A percentile compares a stretch with the other conserved stretches of the same genome.
phyloP scores from a whole-genome alignment of 2,797 vertebrate species.

The Clarias fuscus region DNA sequence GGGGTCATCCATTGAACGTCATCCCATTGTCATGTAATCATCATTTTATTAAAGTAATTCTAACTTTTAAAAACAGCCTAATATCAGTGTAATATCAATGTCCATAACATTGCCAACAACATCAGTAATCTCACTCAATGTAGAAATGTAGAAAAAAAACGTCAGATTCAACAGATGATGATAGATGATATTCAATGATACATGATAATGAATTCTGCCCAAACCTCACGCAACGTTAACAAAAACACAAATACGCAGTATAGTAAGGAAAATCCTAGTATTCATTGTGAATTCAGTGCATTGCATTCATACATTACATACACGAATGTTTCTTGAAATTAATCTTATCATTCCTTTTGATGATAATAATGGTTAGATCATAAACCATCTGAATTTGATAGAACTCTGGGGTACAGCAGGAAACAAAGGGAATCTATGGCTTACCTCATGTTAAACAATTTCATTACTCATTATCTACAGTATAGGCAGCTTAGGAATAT shows the following conservation, averaged over 20 bases:
- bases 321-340: neutral
- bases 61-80: too few species aligned
- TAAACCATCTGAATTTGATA: neutral
- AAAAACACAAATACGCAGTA: neutral
- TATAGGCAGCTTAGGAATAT: neutral
- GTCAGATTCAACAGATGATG: neutral
- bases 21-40: too few species aligned
- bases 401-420: neutral
- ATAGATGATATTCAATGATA: neutral
- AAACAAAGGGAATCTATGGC: neutral
- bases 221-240: neutral
- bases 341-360: neutral
- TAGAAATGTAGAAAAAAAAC: neutral
- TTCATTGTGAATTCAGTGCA: neutral
- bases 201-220: neutral
- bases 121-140: neutral
- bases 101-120: too few species aligned
- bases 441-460: conserved; percentile 13
- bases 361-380: neutral
- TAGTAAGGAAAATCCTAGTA: neutral
- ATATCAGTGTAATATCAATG: too few species aligned
- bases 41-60: too few species aligned
- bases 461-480: neutral
- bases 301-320: neutral
- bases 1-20: too few species aligned